These are phyloP conservation scores for Tolmerus cingulatus DNA, from an alignment of 2,888 invertebrate species.

Conservation along the genomic window DNA sequence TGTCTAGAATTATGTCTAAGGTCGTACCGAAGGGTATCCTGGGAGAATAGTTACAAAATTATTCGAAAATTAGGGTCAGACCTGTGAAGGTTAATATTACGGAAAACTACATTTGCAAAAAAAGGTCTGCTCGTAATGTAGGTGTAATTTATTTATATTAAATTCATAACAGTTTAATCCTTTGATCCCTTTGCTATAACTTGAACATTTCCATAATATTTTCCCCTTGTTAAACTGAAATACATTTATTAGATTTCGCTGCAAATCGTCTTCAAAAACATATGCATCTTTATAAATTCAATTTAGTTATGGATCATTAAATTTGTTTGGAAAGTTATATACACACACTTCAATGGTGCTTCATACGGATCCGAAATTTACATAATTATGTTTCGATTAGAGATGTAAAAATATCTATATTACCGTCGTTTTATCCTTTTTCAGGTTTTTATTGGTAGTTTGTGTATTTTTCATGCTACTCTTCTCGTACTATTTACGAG, in stretches of 20 bases:
- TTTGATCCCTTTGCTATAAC: neutral
- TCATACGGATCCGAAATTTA: no score
- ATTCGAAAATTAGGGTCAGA: neutral
- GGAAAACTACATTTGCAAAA: neutral
- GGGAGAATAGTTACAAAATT: neutral
- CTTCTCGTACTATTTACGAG: no score
- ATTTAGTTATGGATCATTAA: neutral
- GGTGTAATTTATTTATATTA: neutral
- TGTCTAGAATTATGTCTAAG: constrained; percentile 22
- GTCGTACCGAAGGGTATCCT: neutral
- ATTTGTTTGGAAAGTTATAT: neutral
- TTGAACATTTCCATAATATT: neutral
- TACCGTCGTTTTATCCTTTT: no score
- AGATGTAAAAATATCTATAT: no score
- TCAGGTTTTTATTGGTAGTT: no score
- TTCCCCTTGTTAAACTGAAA: neutral
- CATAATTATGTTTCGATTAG: no score
- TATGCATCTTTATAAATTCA: neutral
- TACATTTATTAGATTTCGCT: neutral
- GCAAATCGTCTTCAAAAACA: neutral
- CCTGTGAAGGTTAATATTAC: neutral
- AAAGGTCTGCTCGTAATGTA: neutral
- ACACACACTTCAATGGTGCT: neutral
- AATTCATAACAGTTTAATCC: neutral
- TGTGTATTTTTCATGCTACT: no score